Evolutionary conservation across 2,113 vertebrate species (phyloP), one percentile per base, ranked within the genome.

Genomic region (Thomomys bottae): DNA sequence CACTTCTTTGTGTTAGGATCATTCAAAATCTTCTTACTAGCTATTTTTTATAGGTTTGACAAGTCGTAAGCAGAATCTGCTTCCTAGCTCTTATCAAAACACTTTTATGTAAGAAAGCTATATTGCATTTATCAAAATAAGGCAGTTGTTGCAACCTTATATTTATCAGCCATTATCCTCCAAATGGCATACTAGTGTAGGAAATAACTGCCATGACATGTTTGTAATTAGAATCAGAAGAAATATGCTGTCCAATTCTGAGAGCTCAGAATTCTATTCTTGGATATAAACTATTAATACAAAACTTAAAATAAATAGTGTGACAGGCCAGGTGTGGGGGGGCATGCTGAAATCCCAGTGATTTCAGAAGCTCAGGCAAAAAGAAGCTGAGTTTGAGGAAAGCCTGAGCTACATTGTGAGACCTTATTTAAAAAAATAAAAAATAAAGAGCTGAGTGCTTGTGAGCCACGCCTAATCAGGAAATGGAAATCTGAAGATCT

Each of bases 41-140:
- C 26, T 42, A 12, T 18, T n/a, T 68, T 42, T 89, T 76, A 75
- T 54, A 63, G 77, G 83, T 87, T 75, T 84, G 8, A n/a, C 5
- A 11, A 54, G 10, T 18, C 42, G 8, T 40, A 61, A 64, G 77
- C 67, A 89, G 64, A 77, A 57, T 61, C 68, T 75, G 12, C 66
- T 91, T 79, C 45, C 67, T 3, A 79, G 40, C 66, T 67, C 7
- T 54, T 84, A 5, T 36, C 89, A 88, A 70, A 93, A 76, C n/a
- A 38, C 40, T 92, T 77, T 85, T 64, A 8, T 66, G n/a, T 45
- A 59, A 73, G 73, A 76, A 66, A 89, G 78, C 73, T 72, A 49
- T 8, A 42, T 28, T 38, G 26, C 81, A 34, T 70, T 73, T 79
- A 83, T 88, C 71, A 93, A 88, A 93, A 75, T 38, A 79, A 92